phyloP scores from a whole-genome alignment of 1,140 invertebrate genomes.

The Achroia grisella region DNA sequence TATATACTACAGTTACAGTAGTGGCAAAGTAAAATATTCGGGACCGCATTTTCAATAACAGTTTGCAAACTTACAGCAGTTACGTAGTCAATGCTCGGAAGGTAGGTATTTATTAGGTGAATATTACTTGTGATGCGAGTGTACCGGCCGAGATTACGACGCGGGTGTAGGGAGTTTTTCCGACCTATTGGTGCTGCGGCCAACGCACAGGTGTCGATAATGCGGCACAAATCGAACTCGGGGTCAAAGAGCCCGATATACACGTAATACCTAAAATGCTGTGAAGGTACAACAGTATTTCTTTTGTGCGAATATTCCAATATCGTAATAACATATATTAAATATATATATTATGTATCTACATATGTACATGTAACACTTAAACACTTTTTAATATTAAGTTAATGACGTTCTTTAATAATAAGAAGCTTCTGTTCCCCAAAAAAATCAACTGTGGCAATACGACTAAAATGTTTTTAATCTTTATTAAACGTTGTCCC shows the following conservation, averaged over 20 bases:
- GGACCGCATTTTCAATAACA: conserved; percentile 50
- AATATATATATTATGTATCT: no score
- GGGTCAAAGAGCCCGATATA: conserved; percentile 16
- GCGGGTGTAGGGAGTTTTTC: conserved; percentile 42
- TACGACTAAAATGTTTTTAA: no score
- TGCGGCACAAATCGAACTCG: conserved; percentile 36
- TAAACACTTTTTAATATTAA: no score
- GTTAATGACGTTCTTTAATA: no score
- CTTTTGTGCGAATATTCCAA: no score
- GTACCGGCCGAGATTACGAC: conserved; percentile 49
- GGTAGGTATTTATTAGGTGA: conserved; percentile 62
- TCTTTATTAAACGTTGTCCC: no score
- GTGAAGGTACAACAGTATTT: background rate
- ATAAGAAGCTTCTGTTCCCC: no score
- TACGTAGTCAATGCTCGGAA: conserved; percentile 40
- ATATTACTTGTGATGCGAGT: conserved; percentile 51
- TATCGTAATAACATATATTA: no score
- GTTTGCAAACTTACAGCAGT: conserved; percentile 45
- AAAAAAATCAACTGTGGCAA: no score
- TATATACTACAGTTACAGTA: no score
- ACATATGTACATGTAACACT: no score
- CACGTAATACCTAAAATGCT: background rate
- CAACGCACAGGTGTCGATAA: conserved; percentile 55
- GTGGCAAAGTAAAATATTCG: conserved; percentile 29
- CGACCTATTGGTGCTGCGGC: conserved; percentile 29